Evolutionary conservation across 2,888 invertebrate genomes (phyloP), one percentile per base, ranked within the genome.

Genomic region (Temnothorax rugatulus): DNA sequence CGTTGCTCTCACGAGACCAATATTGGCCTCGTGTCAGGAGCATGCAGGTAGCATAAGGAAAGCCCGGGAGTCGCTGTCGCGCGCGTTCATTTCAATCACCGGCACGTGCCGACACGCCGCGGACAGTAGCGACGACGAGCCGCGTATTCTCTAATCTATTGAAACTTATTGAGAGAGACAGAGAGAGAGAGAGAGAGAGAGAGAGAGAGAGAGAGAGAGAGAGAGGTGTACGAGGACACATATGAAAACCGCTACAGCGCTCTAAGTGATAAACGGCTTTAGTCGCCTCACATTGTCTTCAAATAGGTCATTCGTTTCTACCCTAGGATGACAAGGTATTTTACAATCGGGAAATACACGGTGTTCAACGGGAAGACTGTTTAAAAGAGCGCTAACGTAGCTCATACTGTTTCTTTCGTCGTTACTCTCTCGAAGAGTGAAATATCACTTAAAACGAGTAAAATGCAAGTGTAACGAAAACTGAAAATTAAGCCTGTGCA

Each of bases 1-100:
- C 44, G 44, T 71, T 59, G 47, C 25, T 50, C 66, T 50, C 77
- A 47, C 59, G 66, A 82, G 82, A 57, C 66, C 34, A 77, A 82
- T 76, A 47, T 66, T 54, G 34, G 82, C 44, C 41, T 75, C 63
- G 82, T 38, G 52, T 63, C 52, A n/a, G 54, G 50, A 71, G 21
- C 15, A 29, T n/a, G 29, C 69, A 54, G 44, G 15, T 41, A 29
- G 29, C 29, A 29, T 29, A 57, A 79, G 71, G 21, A 57, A 18
- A 63, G 21, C 2, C 34, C 41, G 63, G 8, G 34, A 63, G 15
- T 38, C 52, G 34, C 21, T 71, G 73, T 71, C 79, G 59, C 34
- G 71, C 59, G 44, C 34, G 47, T 38, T 15, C 25, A 8, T 75
- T 29, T n/a, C 15, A 47, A 77, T 52, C 7, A 29, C 21, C 38